These are phyloP conservation scores for Magallana angulata DNA, from an alignment of 1,140 invertebrate genomes.

Conservation along the genomic window DNA sequence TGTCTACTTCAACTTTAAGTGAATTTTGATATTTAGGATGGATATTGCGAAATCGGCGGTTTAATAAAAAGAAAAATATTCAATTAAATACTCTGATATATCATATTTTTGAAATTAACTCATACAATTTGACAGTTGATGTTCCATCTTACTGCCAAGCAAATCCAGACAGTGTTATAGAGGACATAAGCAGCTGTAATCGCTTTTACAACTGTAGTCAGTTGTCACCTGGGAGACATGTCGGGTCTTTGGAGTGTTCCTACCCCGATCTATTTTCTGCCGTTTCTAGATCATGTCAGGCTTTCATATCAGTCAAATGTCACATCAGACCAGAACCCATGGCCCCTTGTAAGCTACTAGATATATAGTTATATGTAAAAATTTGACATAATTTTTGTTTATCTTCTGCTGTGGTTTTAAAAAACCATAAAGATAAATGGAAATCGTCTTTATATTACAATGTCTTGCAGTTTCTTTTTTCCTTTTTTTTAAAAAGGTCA, in stretches of 20 bases:
- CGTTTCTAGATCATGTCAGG: slow-evolving; percentile 52
- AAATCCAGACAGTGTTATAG: slow-evolving; percentile 37
- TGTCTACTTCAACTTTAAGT: too few relatives aligned
- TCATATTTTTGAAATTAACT: too few relatives aligned
- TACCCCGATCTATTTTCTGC: slow-evolving; percentile 61
- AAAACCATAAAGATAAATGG: too few relatives aligned
- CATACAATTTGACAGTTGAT: slow-evolving; percentile 34
- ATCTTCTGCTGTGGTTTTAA: too few relatives aligned
- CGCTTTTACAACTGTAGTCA: slow-evolving; percentile 45
- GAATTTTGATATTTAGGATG: too few relatives aligned
- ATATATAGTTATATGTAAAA: neutral
- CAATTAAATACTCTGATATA: too few relatives aligned
- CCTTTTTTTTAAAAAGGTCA: slow-evolving; percentile 38
- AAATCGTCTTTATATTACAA: too few relatives aligned
- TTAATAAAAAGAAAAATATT: too few relatives aligned
- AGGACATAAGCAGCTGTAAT: slow-evolving; percentile 49
- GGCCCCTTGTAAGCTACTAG: slow-evolving; percentile 46
- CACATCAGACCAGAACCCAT: slow-evolving; percentile 56
- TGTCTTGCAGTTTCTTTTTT: neutral
- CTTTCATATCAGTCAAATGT: slow-evolving; percentile 61
- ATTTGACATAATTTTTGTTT: too few relatives aligned
- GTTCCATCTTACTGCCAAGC: slow-evolving; percentile 44
- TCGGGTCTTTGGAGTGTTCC: slow-evolving; percentile 48
- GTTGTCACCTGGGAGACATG: neutral
- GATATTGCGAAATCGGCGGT: too few relatives aligned